phyloP scores from a whole-genome alignment of 2,797 vertebrate genomes.

The Brotula barbata region DNA sequence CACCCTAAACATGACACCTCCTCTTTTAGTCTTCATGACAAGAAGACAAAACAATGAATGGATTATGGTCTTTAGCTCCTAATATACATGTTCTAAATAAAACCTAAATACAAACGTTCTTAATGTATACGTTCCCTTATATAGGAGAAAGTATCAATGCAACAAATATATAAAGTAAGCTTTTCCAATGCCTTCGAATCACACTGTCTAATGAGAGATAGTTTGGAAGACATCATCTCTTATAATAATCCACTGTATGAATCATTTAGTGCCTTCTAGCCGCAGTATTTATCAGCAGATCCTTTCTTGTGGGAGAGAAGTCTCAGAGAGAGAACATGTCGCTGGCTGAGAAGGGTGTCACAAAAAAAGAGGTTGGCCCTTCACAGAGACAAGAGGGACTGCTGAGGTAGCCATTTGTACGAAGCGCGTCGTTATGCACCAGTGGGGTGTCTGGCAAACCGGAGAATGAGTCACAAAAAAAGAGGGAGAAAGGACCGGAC shows the following conservation, averaged over 20 bases:
- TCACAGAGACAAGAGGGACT: constrained; percentile 51
- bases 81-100: too few relatives aligned
- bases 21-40: too few relatives aligned
- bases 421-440: constrained; percentile 59
- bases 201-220: constrained; percentile 2
- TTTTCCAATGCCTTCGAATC: constrained; percentile 6
- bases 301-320: constrained; percentile 10
- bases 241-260: constrained; percentile 32
- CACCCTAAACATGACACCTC: too few relatives aligned
- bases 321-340: constrained; percentile 23
- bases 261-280: constrained; percentile 34
- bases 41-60: too few relatives aligned
- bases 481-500: constrained; percentile 27
- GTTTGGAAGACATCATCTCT: constrained; percentile 14
- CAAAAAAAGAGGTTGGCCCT: constrained; percentile 51
- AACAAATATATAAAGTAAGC: constrained; percentile 17
- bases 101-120: too few relatives aligned
- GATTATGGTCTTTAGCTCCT: too few relatives aligned
- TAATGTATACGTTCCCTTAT: too few relatives aligned
- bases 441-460: constrained; percentile 48
- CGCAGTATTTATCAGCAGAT: constrained; percentile 19
- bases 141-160: too few relatives aligned
- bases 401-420: constrained; percentile 67
- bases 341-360: constrained; percentile 38
- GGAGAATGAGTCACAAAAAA: constrained; percentile 49